Evolutionary conservation across 2,113 vertebrate genomes (phyloP).

Genomic region (Hipposideros armiger): DNA sequence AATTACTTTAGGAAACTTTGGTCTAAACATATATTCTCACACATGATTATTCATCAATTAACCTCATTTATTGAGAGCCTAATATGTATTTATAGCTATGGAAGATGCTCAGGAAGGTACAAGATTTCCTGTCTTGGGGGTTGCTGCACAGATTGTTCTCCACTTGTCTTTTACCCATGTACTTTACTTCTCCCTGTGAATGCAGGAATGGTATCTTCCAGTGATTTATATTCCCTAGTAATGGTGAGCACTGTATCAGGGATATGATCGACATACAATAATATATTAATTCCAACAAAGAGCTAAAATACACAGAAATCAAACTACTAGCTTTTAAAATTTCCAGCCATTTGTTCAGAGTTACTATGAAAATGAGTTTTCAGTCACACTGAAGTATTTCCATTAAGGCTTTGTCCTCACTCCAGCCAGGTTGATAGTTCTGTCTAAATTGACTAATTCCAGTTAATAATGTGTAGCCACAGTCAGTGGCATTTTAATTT

Average conservation of each 20-base stretch:
- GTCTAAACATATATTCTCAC: neutral
- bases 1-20: neutral
- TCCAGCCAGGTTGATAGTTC: slow-evolving; percentile 48
- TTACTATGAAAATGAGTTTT: slow-evolving; percentile 47
- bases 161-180: neutral
- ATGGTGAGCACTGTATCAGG: neutral
- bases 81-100: neutral
- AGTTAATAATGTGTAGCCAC: slow-evolving; percentile 34
- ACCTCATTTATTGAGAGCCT: neutral
- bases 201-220: neutral
- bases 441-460: slow-evolving; percentile 39
- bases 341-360: neutral
- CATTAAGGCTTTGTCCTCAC: slow-evolving; percentile 56
- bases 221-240: neutral
- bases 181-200: neutral
- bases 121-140: neutral
- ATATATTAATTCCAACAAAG: neutral
- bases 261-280: neutral
- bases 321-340: slow-evolving; percentile 1
- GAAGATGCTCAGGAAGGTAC: neutral
- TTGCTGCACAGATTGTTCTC: neutral
- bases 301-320: slow-evolving; percentile 52
- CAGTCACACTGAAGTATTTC: slow-evolving; percentile 20
- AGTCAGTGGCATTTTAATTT: slow-evolving; percentile 61
- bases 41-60: neutral